Conservation (phyloP, 2,888 invertebrate species). For the Coremacera marginata region DNA sequence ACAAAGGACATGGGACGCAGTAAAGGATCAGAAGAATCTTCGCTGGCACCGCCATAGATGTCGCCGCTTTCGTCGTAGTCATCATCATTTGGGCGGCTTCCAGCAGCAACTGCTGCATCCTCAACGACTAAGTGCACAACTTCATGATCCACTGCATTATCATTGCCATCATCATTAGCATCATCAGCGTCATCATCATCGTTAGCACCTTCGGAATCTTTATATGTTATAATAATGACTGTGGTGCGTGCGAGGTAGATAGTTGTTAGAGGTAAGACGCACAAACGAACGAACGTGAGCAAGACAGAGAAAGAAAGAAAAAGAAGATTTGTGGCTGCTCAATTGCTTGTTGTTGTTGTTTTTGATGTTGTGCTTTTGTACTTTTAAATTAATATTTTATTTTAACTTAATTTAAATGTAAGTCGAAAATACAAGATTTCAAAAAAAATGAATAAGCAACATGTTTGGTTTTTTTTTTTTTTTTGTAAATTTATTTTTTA, state of each 20-base stretch:
- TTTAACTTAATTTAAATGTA: not conserved
- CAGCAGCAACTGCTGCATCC: not conserved
- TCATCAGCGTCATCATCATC: not conserved
- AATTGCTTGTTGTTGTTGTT: too few species aligned
- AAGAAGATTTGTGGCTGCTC: too few species aligned
- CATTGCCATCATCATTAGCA: not conserved
- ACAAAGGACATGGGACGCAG: conserved; percentile 11
- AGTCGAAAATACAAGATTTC: too few species aligned
- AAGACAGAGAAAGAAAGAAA: too few species aligned
- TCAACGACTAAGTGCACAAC: not conserved
- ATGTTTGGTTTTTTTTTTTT: too few species aligned
- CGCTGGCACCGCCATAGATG: not conserved
- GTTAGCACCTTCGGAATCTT: not conserved
- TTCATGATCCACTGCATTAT: not conserved
- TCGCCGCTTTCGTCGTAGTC: not conserved
- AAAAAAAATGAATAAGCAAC: too few species aligned
- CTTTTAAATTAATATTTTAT: too few species aligned
- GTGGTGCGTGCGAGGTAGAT: not conserved
- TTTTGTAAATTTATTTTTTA: too few species aligned
- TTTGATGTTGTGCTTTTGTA: too few species aligned
- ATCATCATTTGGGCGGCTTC: not conserved
- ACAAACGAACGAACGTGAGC: not conserved
- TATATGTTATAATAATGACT: not conserved
- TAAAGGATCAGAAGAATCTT: not conserved
- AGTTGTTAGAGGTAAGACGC: not conserved